Percentiles rank a stretch among this genome's conserved stretches.
Evolutionary conservation across 2,797 vertebrate species (phyloP).

Genomic region (Stomatorhinus walkeri): DNA sequence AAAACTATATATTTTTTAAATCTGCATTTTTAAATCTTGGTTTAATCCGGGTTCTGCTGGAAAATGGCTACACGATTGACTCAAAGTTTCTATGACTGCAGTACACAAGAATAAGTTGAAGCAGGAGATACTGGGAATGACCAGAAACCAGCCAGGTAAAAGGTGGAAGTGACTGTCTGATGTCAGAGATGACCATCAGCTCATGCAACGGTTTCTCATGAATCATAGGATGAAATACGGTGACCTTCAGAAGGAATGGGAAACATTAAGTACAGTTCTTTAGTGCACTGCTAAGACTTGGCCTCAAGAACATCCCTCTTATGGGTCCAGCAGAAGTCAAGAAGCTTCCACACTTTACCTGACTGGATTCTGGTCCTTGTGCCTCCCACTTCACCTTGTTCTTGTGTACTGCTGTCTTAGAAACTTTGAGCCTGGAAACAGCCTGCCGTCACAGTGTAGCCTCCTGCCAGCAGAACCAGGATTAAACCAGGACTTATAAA

Average conservation of each 20-base stretch:
- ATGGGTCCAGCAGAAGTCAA: not conserved
- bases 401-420: not conserved
- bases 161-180: not conserved
- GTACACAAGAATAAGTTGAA: not conserved
- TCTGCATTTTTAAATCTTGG: not conserved
- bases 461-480: not conserved
- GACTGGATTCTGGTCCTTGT: not conserved
- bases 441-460: not conserved
- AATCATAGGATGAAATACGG: not conserved
- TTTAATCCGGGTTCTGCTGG: not conserved
- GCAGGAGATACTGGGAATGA: not conserved
- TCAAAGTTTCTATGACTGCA: not conserved
- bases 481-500: not conserved
- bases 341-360: not conserved
- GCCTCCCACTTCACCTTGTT: not conserved
- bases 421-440: not conserved
- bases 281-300: not conserved
- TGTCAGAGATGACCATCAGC: not conserved
- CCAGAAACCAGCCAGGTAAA: not conserved
- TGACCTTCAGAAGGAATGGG: not conserved
- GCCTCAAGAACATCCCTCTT: not conserved
- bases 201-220: not conserved
- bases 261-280: not conserved
- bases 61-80: not conserved
- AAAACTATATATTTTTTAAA: not conserved